These are phyloP conservation scores for Philopotamus ludificatus DNA, from an alignment of 1,140 invertebrate genomes.

Conservation along the genomic window DNA sequence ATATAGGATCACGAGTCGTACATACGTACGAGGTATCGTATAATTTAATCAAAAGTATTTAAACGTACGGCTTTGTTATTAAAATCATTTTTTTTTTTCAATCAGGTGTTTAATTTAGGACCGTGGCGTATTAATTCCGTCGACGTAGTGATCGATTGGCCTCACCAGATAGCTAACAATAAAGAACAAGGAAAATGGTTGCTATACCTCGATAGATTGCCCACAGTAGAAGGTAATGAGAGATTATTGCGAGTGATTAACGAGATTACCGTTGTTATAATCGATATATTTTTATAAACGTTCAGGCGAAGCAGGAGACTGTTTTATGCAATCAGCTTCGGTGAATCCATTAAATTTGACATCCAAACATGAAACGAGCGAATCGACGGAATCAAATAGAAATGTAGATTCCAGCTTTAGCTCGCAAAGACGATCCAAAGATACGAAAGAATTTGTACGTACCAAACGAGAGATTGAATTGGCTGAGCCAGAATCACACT, in stretches of 20 bases:
- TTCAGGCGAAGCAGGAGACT: slow-evolving; percentile 65
- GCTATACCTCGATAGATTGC: slow-evolving; percentile 81
- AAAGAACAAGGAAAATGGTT: slow-evolving; percentile 83
- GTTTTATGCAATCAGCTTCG: slow-evolving; percentile 57
- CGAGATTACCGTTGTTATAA: neutral
- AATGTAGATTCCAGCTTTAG: no score
- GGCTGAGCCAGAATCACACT: no score
- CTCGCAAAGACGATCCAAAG: no score
- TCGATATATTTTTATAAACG: slow-evolving; percentile 35
- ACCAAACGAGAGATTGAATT: no score
- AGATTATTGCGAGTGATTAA: neutral
- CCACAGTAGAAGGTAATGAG: slow-evolving; percentile 66
- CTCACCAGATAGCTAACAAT: slow-evolving; percentile 80
- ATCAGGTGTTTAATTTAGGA: slow-evolving; percentile 77
- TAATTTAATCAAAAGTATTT: neutral
- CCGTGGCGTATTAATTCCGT: slow-evolving; percentile 79
- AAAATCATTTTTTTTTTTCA: slow-evolving; percentile 18
- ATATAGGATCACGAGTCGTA: slow-evolving; percentile 79
- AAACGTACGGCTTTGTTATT: neutral
- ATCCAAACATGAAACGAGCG: slow-evolving; percentile 42
- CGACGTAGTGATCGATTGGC: slow-evolving; percentile 84
- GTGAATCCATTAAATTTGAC: slow-evolving; percentile 68
- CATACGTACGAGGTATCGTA: slow-evolving; percentile 77
- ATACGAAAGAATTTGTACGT: no score
- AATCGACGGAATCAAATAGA: no score